These are phyloP conservation scores for Tenodera sinensis DNA, from an alignment of 2,888 invertebrate species.

Conservation along the genomic window DNA sequence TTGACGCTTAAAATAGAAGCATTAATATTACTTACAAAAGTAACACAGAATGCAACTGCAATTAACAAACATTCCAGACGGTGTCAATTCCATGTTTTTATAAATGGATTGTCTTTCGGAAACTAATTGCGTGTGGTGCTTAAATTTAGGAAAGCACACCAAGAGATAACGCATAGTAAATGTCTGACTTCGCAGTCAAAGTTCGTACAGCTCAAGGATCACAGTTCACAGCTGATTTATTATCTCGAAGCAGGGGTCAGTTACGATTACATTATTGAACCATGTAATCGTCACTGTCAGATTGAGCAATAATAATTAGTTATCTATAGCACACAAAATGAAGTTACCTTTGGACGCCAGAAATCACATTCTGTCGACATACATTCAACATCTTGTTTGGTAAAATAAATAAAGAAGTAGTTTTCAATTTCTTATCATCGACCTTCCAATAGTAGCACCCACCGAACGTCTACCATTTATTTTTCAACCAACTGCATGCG, in stretches of 20 bases:
- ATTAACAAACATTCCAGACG: no score
- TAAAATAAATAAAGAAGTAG: not conserved
- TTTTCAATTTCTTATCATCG: not conserved
- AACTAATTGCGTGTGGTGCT: no score
- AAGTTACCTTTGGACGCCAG: slow-evolving; percentile 42
- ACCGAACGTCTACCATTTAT: not conserved
- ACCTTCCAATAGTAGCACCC: not conserved
- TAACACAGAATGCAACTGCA: no score
- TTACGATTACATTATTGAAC: not conserved
- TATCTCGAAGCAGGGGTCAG: not conserved
- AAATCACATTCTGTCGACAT: slow-evolving; percentile 41
- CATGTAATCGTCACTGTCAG: not conserved
- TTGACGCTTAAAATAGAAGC: no score
- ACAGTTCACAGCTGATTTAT: not conserved
- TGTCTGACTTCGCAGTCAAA: not conserved
- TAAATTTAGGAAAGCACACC: no score
- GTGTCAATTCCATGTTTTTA: no score
- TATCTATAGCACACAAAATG: not conserved
- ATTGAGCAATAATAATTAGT: not conserved
- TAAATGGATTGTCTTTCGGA: no score
- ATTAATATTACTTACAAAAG: no score
- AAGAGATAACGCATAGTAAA: no score
- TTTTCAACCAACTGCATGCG: not conserved
- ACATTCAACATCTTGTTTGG: slow-evolving; percentile 40
- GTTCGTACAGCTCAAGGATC: not conserved